Evolutionary conservation across 2,113 vertebrate species (phyloP), one percentile per base, ranked within the genome.

Genomic region (Catharus bicknelli): DNA sequence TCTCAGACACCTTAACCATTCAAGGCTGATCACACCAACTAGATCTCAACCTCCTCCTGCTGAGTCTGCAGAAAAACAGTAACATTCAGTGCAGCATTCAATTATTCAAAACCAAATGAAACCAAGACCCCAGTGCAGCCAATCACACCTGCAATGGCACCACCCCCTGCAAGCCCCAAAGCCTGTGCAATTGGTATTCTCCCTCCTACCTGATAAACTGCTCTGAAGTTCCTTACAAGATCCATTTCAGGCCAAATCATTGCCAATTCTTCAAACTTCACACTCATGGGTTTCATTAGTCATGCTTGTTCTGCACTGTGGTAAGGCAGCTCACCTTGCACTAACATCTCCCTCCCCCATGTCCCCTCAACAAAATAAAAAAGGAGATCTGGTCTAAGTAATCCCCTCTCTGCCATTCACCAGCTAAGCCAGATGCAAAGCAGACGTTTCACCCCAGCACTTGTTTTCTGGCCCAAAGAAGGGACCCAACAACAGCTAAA

Each of bases 211-310:
- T 1, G 5, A 29, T 10, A 38, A 88, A 78, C 9, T 7, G 11
- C 13, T 64, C 47, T 54, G 11, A 81, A 47, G 20, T 5, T 34
- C 29, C 47, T 50, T 23, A 10, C 4, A 27, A 77, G 51, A 47
- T 9, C 58, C 51, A 5, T 12, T 69, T 66, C 26, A 70, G 47
- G 45, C 11, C 61, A 87, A 78, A 57, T 19, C 26, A 34, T 2
- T 48, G 86, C 19, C 40, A 74, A 2, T 25, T 86, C 48, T 34
- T 62, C 68, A 34, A 48, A 55, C 58, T 61, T 48, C 4, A 0
- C 0, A 1, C 59, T 45, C 54, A 42, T 1, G 3, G 32, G 13
- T 34, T 90, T 73, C 9, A 2, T 2, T 3, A 67, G 12, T 5
- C 38, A 25, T 20, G 29, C 9, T 23, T 29, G 13, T 4, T 45